Evolutionary conservation across 2,888 invertebrate genomes (phyloP).

Genomic region (Napeogenes sylphis): DNA sequence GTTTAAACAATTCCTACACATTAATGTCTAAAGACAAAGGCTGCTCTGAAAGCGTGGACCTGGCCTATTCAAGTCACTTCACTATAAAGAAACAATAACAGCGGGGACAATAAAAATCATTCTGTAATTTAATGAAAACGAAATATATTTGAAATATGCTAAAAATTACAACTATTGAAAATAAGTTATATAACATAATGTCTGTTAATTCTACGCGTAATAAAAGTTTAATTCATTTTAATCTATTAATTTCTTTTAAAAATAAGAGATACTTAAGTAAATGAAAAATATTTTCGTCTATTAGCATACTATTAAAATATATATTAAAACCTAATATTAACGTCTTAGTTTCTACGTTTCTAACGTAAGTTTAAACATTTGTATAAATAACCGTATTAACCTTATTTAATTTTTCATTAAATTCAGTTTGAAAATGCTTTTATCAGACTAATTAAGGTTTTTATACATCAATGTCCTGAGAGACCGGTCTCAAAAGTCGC

Average conservation of each 20-base stretch:
- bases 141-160: too few species aligned
- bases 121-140: neutral
- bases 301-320: too few species aligned
- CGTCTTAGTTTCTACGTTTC: too few species aligned
- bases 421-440: constrained; percentile 1
- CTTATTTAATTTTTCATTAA: neutral
- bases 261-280: too few species aligned
- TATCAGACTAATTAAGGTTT: neutral
- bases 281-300: too few species aligned
- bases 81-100: neutral
- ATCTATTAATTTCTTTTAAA: too few species aligned
- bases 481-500: neutral
- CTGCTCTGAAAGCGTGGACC: neutral
- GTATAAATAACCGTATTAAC: neutral
- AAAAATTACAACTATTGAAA: too few species aligned
- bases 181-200: too few species aligned
- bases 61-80: constrained; percentile 1
- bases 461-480: neutral
- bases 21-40: constrained; percentile 4
- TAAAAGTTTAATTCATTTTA: too few species aligned
- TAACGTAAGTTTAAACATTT: neutral
- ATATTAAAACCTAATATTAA: too few species aligned
- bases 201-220: too few species aligned
- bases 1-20: constrained; percentile 6
- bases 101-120: neutral